Conservation (phyloP, 53 echinoderm and acorn worm species). For the Paelopatides confundens region DNA sequence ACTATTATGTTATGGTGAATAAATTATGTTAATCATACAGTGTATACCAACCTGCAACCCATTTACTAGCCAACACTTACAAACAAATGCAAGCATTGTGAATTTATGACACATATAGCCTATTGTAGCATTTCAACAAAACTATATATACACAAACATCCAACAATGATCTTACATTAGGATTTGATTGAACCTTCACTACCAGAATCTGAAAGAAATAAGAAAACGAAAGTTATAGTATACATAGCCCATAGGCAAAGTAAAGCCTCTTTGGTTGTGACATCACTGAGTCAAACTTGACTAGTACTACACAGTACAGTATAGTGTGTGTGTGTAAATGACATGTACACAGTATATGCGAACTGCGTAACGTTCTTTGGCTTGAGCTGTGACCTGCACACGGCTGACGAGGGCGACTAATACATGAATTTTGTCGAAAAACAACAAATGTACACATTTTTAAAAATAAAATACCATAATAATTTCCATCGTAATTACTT, state of each 20-base stretch:
- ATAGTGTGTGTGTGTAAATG: not conserved
- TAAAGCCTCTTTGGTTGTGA: not conserved
- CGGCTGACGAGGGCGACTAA: not conserved
- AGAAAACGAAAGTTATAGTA: not conserved
- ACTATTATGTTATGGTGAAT: not conserved
- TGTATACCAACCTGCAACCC: not conserved
- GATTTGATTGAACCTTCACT: slow-evolving; percentile 88
- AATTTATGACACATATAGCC: not conserved
- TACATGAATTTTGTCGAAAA: not conserved
- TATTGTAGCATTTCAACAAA: not conserved
- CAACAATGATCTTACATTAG: slow-evolving; percentile 72
- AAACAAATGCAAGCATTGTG: not conserved
- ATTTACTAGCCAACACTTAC: not conserved
- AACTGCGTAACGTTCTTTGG: not conserved
- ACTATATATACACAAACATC: not conserved
- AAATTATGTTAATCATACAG: slow-evolving; percentile 16
- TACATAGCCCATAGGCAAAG: not conserved
- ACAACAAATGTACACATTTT: not conserved
- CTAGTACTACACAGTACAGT: not conserved
- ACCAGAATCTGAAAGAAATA: slow-evolving; percentile 87
- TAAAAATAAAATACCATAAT: no score
- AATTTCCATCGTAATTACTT: no score
- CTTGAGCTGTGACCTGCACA: not conserved
- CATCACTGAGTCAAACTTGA: slow-evolving; percentile 27
- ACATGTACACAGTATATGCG: not conserved